These are phyloP conservation scores for Cantharis rustica DNA, from an alignment of 2,888 invertebrate genomes.

Conservation along the genomic window DNA sequence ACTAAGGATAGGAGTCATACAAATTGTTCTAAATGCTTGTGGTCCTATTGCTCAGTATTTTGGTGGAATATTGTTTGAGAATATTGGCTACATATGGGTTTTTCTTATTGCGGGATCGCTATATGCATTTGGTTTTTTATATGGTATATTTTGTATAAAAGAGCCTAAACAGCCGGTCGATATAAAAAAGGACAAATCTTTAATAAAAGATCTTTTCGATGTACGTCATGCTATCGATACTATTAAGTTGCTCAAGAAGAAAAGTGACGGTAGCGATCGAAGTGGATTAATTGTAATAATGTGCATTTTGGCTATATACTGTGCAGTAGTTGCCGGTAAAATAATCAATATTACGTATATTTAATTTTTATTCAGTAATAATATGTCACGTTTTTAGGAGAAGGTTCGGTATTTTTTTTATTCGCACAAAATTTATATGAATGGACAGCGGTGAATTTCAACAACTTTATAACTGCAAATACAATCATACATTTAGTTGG, in stretches of 20 bases:
- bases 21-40: conserved; percentile 47
- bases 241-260: conserved; percentile 35
- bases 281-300: conserved; percentile 43
- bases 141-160: conserved; percentile 48
- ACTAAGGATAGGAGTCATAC: conserved; percentile 64
- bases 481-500: conserved; percentile 63
- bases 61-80: conserved; percentile 45
- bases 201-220: conserved; percentile 45
- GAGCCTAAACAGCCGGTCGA: conserved; percentile 35
- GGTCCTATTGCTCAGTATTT: conserved; percentile 44
- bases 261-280: conserved; percentile 43
- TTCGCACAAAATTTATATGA: conserved; percentile 63
- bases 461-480: conserved; percentile 62
- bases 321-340: conserved; percentile 44
- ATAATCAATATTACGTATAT: not conserved
- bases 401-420: conserved; percentile 64
- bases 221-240: conserved; percentile 44
- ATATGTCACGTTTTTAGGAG: conserved; percentile 56
- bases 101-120: conserved; percentile 43
- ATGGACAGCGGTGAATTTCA: conserved; percentile 65
- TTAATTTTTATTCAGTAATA: not conserved
- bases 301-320: conserved; percentile 19
- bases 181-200: conserved; percentile 20
- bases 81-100: conserved; percentile 47
- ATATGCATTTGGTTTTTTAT: conserved; percentile 45